A percentile compares a stretch with the other conserved stretches of the same genome.
These are phyloP conservation scores for Pardalotus punctatus DNA, from an alignment of 2,113 vertebrate genomes.

Conservation along the genomic window DNA sequence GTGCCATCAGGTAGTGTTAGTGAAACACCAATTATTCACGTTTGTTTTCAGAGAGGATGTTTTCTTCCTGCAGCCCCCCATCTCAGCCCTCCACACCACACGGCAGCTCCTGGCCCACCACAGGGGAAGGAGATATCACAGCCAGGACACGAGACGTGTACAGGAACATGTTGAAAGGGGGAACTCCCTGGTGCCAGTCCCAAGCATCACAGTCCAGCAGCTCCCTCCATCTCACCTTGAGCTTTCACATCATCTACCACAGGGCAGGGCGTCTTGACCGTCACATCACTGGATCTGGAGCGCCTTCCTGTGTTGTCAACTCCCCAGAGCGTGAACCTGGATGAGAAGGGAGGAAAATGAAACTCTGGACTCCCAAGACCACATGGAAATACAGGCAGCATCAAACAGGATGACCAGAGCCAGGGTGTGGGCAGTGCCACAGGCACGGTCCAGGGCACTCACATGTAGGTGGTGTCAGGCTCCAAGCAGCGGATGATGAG, in stretches of 20 bases:
- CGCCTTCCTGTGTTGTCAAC: constrained; percentile 95
- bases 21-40: neutral
- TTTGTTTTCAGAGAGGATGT: neutral
- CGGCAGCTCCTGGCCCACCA: neutral
- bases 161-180: rapidly evolving
- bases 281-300: constrained; percentile 92
- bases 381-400: neutral
- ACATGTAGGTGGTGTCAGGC: constrained; percentile 95
- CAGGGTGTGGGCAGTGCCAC: rapidly evolving
- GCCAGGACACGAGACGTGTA: rapidly evolving
- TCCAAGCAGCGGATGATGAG: constrained; percentile 94
- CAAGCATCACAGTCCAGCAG: neutral
- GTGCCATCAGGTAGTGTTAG: neutral
- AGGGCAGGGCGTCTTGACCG: constrained; percentile 92
- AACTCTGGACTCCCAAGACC: neutral
- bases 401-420: rapidly evolving
- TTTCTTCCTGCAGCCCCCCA: neutral
- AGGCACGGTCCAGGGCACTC: constrained; percentile 39
- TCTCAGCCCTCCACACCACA: neutral
- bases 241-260: constrained; percentile 97
- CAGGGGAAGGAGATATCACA: neutral
- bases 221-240: constrained; percentile 82
- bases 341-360: neutral
- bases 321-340: constrained; percentile 95
- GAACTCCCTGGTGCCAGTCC: neutral